phyloP scores from a whole-genome alignment of 2,888 invertebrate species.

The Clunio marinus region DNA sequence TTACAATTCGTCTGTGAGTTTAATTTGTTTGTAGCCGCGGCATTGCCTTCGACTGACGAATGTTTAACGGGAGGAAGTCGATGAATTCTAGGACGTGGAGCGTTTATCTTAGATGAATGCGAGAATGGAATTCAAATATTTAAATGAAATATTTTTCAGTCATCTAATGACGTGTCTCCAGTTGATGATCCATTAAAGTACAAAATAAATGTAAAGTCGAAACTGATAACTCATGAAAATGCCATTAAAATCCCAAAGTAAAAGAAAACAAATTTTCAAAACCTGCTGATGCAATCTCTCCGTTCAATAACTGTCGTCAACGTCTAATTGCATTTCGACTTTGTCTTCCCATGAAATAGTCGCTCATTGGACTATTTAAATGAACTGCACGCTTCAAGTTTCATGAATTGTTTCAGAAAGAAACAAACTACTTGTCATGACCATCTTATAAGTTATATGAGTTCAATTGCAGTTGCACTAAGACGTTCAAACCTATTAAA shows the following conservation, averaged over 20 bases:
- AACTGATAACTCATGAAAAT: constrained; percentile 10
- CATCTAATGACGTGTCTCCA: neutral
- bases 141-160: neutral
- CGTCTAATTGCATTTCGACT: constrained; percentile 2
- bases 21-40: neutral
- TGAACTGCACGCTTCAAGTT: constrained; percentile 33
- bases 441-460: constrained; percentile 30
- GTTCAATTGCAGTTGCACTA: constrained; percentile 19
- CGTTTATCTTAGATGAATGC: neutral
- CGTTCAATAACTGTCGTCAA: constrained; percentile 1
- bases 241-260: neutral
- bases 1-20: neutral
- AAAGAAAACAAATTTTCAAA: neutral
- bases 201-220: no score
- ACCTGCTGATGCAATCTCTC: constrained; percentile 5
- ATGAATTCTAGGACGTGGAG: constrained; percentile 1
- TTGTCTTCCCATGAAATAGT: constrained; percentile 6
- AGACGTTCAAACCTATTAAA: neutral
- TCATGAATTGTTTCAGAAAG: constrained; percentile 9
- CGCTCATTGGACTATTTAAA: constrained; percentile 25
- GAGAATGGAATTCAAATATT: no score
- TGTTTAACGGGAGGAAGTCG: neutral
- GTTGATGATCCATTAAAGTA: neutral
- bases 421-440: constrained; percentile 23
- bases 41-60: no score